A percentile compares a stretch with the other conserved stretches of the same genome.
Evolutionary conservation across 2,888 invertebrate species (phyloP).

Genomic region (Mactromeris polynyma): DNA sequence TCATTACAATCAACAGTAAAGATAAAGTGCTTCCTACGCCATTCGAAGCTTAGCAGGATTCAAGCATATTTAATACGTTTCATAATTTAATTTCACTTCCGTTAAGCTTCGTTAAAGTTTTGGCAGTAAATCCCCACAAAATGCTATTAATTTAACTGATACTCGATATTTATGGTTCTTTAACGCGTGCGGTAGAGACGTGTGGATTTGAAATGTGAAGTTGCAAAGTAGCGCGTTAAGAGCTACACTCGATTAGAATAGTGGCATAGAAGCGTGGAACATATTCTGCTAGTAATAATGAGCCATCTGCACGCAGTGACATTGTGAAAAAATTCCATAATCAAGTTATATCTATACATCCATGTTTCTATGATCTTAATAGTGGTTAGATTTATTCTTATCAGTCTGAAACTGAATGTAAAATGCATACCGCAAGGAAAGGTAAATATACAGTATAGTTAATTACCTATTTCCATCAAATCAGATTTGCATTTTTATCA

Average conservation of each 20-base stretch:
- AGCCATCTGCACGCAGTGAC: constrained; percentile 1
- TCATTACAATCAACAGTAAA: constrained; percentile 30
- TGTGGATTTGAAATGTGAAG: background rate
- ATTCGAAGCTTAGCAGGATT: constrained; percentile 15
- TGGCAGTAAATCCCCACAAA: constrained; percentile 36
- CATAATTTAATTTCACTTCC: constrained; percentile 43
- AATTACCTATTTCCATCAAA: constrained; percentile 11
- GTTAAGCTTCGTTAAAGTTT: constrained; percentile 26
- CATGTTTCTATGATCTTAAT: constrained; percentile 12
- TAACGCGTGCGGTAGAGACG: constrained; percentile 44
- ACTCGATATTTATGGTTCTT: constrained; percentile 16
- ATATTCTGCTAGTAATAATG: background rate
- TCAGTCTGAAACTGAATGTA: constrained; percentile 16
- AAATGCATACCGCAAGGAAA: constrained; percentile 6
- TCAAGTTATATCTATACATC: constrained; percentile 9
- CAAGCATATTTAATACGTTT: constrained; percentile 21
- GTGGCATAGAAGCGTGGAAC: background rate
- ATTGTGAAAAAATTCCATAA: background rate
- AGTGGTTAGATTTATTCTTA: constrained; percentile 15
- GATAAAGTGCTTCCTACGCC: constrained; percentile 22
- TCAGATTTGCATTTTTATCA: constrained; percentile 2
- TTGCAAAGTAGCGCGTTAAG: constrained; percentile 9
- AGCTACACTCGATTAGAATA: constrained; percentile 8
- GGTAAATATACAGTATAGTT: background rate
- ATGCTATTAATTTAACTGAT: constrained; percentile 35